Evolutionary conservation across 2,888 invertebrate species (phyloP), one percentile per base, ranked within the genome.

Genomic region (Coleophora deauratella): DNA sequence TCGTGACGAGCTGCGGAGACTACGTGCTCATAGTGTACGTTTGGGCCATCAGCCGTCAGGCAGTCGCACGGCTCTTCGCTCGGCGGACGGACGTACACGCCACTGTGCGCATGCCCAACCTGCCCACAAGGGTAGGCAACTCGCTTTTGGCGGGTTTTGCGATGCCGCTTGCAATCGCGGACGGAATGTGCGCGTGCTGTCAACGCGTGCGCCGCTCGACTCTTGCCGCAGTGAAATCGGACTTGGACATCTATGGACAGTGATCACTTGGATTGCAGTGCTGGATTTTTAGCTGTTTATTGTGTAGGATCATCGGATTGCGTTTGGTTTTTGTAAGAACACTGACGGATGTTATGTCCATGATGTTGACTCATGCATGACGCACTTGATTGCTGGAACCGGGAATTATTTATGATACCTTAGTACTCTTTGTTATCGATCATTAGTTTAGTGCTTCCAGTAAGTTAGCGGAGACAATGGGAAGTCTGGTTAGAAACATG

Each of bases 231-330:
- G 31, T 31, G 31, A 10, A 31, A 21, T 21, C 21, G 21, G 21
- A 21, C 21, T 21, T 72, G 71, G 72, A 74, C 73, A 78, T 75
- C 76, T 72, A 74, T 72, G 70, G 62, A 61, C 66, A 66, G 67
- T 71, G 71, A 72, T 71, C 72, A 72, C 72, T 81, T 84, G 84
- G 84, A 85, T 85, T 85, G 84, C 84, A 85, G 84, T 85, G 84
- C 75, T 77, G 81, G 80, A 81, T 82, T 59, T n/a, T n/a, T n/a
- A 57, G 6, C 6, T 21, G 21, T 21, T 21, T 21, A 4, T 6
- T 4, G 21, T 21, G 21, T 73, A 70, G 73, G 72, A 77, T 73
- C 59, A 21, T 21, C 21, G 65, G 64, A 62, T 21, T 63, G 62
- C 64, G 55, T 21, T 21, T 6, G 21, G 63, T 59, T 21, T 21